phyloP scores from a whole-genome alignment of 2,888 invertebrate genomes.

The Argyresthia goedartella region DNA sequence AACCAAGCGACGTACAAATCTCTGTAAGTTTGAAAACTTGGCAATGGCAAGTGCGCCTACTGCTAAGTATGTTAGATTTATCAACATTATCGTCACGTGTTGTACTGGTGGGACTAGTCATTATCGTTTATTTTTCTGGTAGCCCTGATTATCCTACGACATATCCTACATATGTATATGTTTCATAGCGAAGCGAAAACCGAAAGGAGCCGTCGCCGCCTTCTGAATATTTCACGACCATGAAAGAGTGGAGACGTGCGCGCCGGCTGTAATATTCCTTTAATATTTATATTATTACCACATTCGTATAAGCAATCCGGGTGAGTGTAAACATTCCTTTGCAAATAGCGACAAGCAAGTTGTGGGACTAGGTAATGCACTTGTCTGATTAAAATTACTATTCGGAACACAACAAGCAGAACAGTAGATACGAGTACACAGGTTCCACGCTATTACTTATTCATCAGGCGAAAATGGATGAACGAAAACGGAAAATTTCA shows the following conservation, averaged over 20 bases:
- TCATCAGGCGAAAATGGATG: no score
- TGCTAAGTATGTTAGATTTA: no score
- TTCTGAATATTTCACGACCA: conserved; percentile 53
- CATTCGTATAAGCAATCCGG: conserved; percentile 35
- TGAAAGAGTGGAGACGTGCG: conserved; percentile 49
- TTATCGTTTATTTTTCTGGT: no score
- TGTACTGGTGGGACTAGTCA: no score
- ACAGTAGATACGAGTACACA: no score
- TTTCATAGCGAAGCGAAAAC: conserved; percentile 5
- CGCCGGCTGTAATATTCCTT: conserved; percentile 51
- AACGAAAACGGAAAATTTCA: no score
- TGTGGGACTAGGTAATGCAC: conserved; percentile 23
- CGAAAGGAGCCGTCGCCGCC: conserved; percentile 14
- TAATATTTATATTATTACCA: conserved; percentile 54
- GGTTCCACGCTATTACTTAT: no score
- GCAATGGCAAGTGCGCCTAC: no score
- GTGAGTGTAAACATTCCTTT: conserved; percentile 31
- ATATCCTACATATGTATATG: not conserved
- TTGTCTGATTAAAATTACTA: conserved; percentile 23
- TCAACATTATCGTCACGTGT: no score
- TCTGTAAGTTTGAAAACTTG: no score
- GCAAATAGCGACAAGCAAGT: conserved; percentile 30
- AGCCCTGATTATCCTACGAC: no score
- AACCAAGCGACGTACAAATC: not conserved
- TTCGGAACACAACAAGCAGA: not conserved